Conservation (phyloP, 2,113 vertebrate species). For the Phyllostomus hastatus region DNA sequence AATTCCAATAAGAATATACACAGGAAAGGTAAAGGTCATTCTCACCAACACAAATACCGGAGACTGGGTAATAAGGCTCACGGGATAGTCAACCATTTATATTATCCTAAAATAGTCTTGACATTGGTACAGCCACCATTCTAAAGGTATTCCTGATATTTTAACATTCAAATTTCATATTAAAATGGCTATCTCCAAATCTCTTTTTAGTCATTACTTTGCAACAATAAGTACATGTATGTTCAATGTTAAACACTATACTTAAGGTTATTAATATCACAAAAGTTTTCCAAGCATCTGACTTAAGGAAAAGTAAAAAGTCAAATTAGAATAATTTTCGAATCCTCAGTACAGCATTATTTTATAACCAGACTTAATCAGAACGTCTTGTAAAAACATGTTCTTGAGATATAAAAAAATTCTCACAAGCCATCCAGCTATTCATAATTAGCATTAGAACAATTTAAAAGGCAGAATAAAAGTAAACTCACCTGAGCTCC, state of each 20-base stretch:
- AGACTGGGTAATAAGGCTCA: not conserved
- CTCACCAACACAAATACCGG: constrained; percentile 2
- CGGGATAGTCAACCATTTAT: not conserved
- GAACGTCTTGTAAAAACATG: not conserved
- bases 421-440: not conserved
- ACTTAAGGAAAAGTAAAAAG: not conserved
- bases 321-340: not conserved
- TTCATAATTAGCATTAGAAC: not conserved
- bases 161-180: not conserved
- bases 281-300: not conserved
- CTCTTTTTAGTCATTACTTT: constrained; percentile 41
- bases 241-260: not conserved
- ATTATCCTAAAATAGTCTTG: constrained; percentile 38
- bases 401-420: constrained; percentile 27
- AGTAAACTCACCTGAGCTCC: constrained; percentile 91
- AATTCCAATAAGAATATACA: not conserved
- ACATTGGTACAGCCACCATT: not conserved
- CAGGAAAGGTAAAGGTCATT: constrained; percentile 22
- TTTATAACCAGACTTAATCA: constrained; percentile 40
- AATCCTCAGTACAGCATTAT: not conserved
- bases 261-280: not conserved
- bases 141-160: constrained; percentile 1
- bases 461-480: constrained; percentile 35
- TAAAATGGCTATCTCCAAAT: not conserved
- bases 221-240: not conserved